These are phyloP conservation scores for Dascyllus trimaculatus DNA, from an alignment of 2,113 vertebrate species.

Conservation along the genomic window DNA sequence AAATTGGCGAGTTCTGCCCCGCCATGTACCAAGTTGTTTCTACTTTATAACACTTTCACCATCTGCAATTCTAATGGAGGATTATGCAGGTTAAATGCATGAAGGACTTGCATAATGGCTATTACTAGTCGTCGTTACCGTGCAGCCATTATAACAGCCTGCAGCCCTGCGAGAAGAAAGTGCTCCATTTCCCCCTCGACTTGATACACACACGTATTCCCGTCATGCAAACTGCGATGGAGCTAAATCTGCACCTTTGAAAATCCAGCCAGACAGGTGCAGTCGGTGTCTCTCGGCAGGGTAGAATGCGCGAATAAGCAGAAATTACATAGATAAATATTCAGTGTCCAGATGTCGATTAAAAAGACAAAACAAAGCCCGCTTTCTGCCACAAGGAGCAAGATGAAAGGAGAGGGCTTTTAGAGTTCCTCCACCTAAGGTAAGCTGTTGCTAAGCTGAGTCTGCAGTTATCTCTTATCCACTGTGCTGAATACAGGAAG, in stretches of 20 bases:
- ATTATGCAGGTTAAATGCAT: constrained; percentile 66
- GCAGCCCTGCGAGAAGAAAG: constrained; percentile 12
- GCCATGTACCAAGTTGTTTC: constrained; percentile 34
- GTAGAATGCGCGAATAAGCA: constrained; percentile 25
- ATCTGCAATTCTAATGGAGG: constrained; percentile 51
- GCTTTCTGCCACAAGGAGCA: constrained; percentile 52
- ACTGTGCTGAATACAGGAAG: constrained; percentile 71
- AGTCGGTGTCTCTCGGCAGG: constrained; percentile 18
- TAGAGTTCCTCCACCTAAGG: constrained; percentile 61
- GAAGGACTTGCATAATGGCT: constrained; percentile 58
- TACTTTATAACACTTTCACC: constrained; percentile 37
- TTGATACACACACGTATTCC: constrained; percentile 17
- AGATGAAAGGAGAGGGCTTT: constrained; percentile 64
- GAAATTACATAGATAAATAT: constrained; percentile 63
- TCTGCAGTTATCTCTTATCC: constrained; percentile 72
- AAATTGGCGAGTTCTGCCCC: constrained; percentile 40
- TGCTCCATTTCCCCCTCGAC: not conserved
- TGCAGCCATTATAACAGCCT: constrained; percentile 42
- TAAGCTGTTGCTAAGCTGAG: constrained; percentile 75
- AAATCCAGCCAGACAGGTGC: constrained; percentile 19
- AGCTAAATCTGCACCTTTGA: constrained; percentile 17
- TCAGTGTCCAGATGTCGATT: constrained; percentile 59
- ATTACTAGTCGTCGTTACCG: constrained; percentile 9
- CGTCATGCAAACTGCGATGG: not conserved
- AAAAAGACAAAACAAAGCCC: constrained; percentile 62